phyloP scores from a whole-genome alignment of 2,797 vertebrate genomes.

The Antrozous pallidus region DNA sequence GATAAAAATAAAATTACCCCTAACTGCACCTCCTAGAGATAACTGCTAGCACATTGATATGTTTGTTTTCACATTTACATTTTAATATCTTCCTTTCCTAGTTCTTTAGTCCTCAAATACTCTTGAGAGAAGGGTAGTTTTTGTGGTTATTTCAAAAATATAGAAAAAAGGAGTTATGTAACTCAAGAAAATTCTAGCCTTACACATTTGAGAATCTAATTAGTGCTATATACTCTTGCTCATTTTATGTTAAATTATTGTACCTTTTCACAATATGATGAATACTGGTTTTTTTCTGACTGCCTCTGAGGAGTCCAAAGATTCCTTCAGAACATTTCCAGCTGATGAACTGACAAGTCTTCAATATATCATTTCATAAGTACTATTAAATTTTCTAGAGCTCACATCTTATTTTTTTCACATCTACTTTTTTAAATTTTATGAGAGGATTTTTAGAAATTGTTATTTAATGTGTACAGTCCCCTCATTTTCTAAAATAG shows the following conservation, averaged over 20 bases:
- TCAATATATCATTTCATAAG: not conserved
- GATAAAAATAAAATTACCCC: constrained; percentile 14
- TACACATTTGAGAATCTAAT: constrained; percentile 33
- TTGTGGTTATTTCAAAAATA: constrained; percentile 2
- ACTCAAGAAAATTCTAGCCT: constrained; percentile 37
- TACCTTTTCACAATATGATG: not conserved
- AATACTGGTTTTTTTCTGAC: not conserved
- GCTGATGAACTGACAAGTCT: not conserved
- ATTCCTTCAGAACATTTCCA: not conserved
- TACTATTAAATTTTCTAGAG: not conserved
- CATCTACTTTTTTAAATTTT: too few relatives aligned
- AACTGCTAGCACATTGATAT: not conserved
- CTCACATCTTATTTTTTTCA: not conserved
- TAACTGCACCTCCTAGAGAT: not conserved
- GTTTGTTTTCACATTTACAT: constrained; percentile 33
- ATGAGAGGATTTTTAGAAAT: too few relatives aligned
- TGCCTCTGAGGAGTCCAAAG: not conserved
- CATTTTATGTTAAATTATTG: constrained; percentile 35
- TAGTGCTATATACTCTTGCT: not conserved
- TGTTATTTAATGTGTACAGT: not conserved
- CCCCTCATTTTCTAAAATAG: not conserved
- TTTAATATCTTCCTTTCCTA: constrained; percentile 18
- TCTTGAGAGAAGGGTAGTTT: not conserved
- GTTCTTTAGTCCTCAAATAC: not conserved
- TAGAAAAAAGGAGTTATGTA: constrained; percentile 5